Evolutionary conservation across 2,888 invertebrate genomes (phyloP).

Genomic region (Alsophila aescularia): DNA sequence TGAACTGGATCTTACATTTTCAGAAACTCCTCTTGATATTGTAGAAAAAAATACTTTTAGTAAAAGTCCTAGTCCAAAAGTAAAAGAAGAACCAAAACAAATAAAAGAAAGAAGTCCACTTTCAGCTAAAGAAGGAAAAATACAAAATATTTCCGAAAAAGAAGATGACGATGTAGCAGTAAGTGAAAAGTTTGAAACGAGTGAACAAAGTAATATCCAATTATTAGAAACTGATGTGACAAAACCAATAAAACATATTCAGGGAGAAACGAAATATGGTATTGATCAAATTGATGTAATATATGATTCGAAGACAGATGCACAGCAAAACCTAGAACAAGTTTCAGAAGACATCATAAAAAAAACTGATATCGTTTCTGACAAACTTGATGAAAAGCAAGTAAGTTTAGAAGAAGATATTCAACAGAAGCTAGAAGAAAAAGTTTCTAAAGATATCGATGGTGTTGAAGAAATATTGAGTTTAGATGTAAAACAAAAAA

Average conservation of each 20-base stretch:
- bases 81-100: slow-evolving; percentile 1
- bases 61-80: slow-evolving; percentile 1
- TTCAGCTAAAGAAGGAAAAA: slow-evolving; percentile 35
- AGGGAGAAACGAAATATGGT: too few species aligned
- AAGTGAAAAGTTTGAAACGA: slow-evolving; percentile 7
- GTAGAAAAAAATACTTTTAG: neutral
- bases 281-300: neutral
- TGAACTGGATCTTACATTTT: slow-evolving; percentile 10
- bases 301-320: neutral
- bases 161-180: slow-evolving; percentile 29
- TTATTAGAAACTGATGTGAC: neutral
- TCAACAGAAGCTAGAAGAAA: slow-evolving; percentile 25
- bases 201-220: slow-evolving; percentile 1
- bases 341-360: neutral
- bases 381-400: slow-evolving; percentile 73
- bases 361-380: slow-evolving; percentile 51
- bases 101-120: slow-evolving; percentile 32
- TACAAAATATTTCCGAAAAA: slow-evolving; percentile 33
- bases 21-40: slow-evolving; percentile 6
- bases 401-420: slow-evolving; percentile 68
- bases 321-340: neutral
- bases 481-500: slow-evolving; percentile 41
- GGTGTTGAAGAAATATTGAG: slow-evolving; percentile 49
- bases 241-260: too few species aligned
- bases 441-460: slow-evolving; percentile 41